Evolutionary conservation across 2,888 invertebrate genomes (phyloP).

Genomic region (Acleris literana): DNA sequence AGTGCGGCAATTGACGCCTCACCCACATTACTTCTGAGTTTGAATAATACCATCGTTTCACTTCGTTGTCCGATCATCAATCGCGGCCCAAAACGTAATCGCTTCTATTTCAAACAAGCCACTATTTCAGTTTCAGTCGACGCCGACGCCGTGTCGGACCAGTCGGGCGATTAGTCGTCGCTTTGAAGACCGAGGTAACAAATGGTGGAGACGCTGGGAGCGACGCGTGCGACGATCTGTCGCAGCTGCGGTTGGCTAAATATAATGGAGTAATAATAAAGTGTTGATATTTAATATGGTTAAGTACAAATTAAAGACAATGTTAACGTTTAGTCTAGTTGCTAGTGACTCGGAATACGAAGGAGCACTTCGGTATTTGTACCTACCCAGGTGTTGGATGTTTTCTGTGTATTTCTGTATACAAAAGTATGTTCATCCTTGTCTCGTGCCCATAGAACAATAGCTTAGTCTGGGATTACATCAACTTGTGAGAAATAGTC

Average conservation of each 20-base stretch:
- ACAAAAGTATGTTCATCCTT: no score
- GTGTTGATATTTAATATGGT: neutral
- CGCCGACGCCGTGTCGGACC: constrained; percentile 58
- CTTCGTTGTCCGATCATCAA: neutral
- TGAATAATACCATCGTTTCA: constrained; percentile 1
- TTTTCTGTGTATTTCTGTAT: no score
- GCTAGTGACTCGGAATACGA: no score
- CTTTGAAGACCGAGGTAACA: constrained; percentile 77
- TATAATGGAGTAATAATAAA: constrained; percentile 43
- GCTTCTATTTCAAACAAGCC: constrained; percentile 33
- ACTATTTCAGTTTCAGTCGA: constrained; percentile 52
- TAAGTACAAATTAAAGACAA: no score
- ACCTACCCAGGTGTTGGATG: no score
- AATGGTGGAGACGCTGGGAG: constrained; percentile 65
- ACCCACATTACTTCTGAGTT: neutral
- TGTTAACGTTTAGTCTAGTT: no score
- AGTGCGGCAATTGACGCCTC: neutral
- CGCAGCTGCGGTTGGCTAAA: constrained; percentile 66
- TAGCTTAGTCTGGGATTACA: no score
- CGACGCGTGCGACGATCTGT: constrained; percentile 63
- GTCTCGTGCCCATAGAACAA: no score
- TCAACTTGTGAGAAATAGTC: no score
- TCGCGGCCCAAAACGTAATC: constrained; percentile 13
- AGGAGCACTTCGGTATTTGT: no score
- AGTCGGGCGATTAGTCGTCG: constrained; percentile 61